Conservation (phyloP, 1,140 invertebrate species). For the Augochlora pura region DNA sequence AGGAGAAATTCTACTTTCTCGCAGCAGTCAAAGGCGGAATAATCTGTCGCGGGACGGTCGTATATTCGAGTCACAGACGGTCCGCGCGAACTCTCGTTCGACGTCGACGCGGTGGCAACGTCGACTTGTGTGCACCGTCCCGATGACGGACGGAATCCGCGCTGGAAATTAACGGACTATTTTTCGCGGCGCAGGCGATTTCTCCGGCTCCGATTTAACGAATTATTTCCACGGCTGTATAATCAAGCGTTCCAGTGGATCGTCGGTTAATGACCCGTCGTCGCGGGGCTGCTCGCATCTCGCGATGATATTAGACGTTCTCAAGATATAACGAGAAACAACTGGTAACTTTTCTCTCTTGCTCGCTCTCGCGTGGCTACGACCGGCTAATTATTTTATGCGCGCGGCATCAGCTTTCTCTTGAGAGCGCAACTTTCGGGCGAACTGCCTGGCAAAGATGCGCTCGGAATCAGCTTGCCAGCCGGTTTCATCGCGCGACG, state of each 20-base stretch:
- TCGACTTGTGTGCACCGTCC: slow-evolving; percentile 2
- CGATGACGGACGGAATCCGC: too few relatives aligned
- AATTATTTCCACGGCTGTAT: too few relatives aligned
- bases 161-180: too few relatives aligned
- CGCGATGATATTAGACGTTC: slow-evolving; percentile 4
- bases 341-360: too few relatives aligned
- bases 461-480: slow-evolving; percentile 13
- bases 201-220: too few relatives aligned
- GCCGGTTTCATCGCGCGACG: not conserved
- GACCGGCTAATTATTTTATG: slow-evolving; percentile 31
- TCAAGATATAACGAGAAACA: slow-evolving; percentile 8
- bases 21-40: slow-evolving; percentile 27
- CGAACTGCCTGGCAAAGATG: slow-evolving; percentile 5
- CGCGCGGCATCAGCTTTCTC: slow-evolving; percentile 14
- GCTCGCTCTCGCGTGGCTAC: too few relatives aligned
- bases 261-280: too few relatives aligned
- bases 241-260: too few relatives aligned
- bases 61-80: not conserved
- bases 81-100: slow-evolving; percentile 13
- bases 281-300: not conserved
- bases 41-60: slow-evolving; percentile 20
- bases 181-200: too few relatives aligned
- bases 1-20: slow-evolving; percentile 22
- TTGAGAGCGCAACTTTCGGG: not conserved
- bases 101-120: too few relatives aligned